Base-by-base conservation (phyloP, 2,113 vertebrate species). In the Jaculus jaculus region DNA sequence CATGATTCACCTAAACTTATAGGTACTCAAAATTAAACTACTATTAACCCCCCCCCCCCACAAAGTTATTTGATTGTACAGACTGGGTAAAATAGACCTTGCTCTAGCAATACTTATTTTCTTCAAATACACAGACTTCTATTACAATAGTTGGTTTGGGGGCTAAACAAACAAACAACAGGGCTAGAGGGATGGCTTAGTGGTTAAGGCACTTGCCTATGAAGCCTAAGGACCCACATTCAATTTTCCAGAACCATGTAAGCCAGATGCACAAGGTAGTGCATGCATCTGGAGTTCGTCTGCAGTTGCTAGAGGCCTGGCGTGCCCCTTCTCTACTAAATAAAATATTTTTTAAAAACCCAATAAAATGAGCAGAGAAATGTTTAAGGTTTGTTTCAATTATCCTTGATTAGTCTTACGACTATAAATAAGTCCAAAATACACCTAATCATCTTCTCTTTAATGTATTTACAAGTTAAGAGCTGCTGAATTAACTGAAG, bases 1-100 rank as follows among this genome's bases (percentile, higher is more conserved):
- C 20, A 61, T 20, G 21, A 93, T 60, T 77, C 18, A 86, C 20
- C 54, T 90, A 34, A 85, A 84, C 47, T 95, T 94, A 72, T 47
- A 95, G 65, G 18, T 68, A 87, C 65, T 32, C 28, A 47, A 84
- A 87, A 89, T 77, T 89, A 63, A 92, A 93, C 90, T 90, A 24
- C 47, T 47, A 82, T 28, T 28, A 32, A 34, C 68, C 15, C 79
- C 15, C 18, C 7, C 7, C 24, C 42, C 42, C 7, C 24, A 34
- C 42, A 68, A 77, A n/a, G 20, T 30, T 32, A 77, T 15, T 83
- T 73, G 39, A 30, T 11, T 2, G 60, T 21, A 84, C 66, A 68
- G 84, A 72, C 54, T 61, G 34, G 28, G 12, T 71, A 47, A 92
- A 58, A 47, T 0, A 58, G 28, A 95, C 1, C 8, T 75, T 87